Percentiles rank a stretch among this genome's conserved stretches.
phyloP scores from a whole-genome alignment of 2,888 invertebrate species.

The Sussaba pulchella region DNA sequence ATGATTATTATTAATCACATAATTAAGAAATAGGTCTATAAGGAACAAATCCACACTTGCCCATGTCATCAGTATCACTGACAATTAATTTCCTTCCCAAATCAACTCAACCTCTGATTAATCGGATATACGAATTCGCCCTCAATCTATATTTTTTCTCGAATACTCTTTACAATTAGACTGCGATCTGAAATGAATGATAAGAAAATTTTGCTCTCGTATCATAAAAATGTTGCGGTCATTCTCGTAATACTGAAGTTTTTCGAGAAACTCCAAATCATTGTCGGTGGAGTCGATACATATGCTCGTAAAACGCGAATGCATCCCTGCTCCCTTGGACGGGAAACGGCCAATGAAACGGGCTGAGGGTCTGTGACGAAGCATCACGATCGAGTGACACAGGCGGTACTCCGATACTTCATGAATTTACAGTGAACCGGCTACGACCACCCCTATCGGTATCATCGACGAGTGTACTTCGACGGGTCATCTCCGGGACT shows the following conservation, averaged over 20 bases:
- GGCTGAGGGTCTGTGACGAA: conserved; percentile 28
- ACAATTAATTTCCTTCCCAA: no score
- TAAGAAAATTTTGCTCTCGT: not conserved
- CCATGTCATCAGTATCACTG: no score
- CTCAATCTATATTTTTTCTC: no score
- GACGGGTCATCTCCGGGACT: conserved; percentile 4
- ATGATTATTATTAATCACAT: no score
- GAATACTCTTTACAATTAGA: conserved; percentile 6
- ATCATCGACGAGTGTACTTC: not conserved
- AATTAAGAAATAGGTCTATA: no score
- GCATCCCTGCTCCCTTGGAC: not conserved
- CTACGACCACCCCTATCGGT: conserved; percentile 2
- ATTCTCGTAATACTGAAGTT: not conserved
- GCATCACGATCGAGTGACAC: conserved; percentile 45
- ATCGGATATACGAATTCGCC: no score
- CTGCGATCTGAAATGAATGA: not conserved
- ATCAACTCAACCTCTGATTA: no score
- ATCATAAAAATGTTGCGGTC: not conserved
- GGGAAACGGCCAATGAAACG: conserved; percentile 27
- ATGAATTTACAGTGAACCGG: conserved; percentile 53
- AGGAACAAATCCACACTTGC: no score
- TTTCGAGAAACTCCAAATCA: not conserved
- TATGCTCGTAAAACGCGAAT: conserved; percentile 38
- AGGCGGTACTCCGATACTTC: conserved; percentile 46
- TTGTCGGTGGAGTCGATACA: conserved; percentile 4